Conservation (phyloP, 2,888 invertebrate genomes). For the Seira musarum region DNA sequence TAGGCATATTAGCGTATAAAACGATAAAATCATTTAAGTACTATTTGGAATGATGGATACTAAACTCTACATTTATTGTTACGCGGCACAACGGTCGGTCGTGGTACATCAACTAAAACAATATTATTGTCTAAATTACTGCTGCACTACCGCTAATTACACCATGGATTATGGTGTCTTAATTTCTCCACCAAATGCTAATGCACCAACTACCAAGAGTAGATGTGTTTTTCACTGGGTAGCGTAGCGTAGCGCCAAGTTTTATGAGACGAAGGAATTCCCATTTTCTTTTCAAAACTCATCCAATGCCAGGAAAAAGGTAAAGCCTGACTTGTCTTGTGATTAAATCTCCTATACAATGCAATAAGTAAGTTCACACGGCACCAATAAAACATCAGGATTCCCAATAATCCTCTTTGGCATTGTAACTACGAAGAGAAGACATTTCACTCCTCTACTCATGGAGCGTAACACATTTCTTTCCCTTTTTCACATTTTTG, state of each 20-base stretch:
- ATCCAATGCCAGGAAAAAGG: too few relatives aligned
- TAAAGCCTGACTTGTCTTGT: too few relatives aligned
- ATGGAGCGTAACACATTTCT: constrained; percentile 46
- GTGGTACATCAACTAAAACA: too few relatives aligned
- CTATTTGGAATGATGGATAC: not conserved
- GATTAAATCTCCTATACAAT: not conserved
- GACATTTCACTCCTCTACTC: too few relatives aligned
- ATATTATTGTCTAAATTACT: not conserved
- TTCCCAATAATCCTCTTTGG: constrained; percentile 47
- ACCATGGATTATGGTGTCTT: not conserved
- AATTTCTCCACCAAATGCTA: not conserved
- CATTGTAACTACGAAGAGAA: constrained; percentile 23
- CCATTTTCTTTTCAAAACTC: too few relatives aligned
- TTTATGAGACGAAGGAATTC: too few relatives aligned
- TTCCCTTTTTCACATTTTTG: not conserved
- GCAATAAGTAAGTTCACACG: not conserved
- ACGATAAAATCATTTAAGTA: constrained; percentile 55
- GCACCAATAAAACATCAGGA: not conserved
- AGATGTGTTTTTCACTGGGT: too few relatives aligned
- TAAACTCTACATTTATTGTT: not conserved
- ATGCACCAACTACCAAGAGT: not conserved
- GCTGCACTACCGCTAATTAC: not conserved
- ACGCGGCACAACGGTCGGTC: too few relatives aligned
- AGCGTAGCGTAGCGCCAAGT: too few relatives aligned
- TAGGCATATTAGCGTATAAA: constrained; percentile 59